Percentiles rank a stretch among this genome's conserved stretches.
phyloP scores from a whole-genome alignment of 2,888 invertebrate species.

The Isotomurus palustris region DNA sequence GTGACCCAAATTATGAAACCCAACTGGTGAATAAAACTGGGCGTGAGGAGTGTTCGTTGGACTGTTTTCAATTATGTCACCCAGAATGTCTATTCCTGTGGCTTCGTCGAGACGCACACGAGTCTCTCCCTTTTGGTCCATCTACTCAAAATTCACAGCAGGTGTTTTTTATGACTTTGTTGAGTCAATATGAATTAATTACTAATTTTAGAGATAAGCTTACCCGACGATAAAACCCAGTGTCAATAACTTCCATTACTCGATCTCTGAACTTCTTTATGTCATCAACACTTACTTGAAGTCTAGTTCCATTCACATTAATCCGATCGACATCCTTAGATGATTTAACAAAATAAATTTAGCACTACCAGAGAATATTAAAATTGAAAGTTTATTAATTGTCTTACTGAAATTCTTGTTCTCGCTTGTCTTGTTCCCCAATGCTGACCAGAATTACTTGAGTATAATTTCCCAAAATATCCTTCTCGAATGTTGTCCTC shows the following conservation, averaged over 20 bases:
- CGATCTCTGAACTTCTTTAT: slow-evolving; percentile 72
- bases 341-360: not conserved
- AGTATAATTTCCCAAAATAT: slow-evolving; percentile 71
- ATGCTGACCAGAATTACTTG: slow-evolving; percentile 29
- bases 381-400: no score
- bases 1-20: slow-evolving; percentile 75
- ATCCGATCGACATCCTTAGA: not conserved
- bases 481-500: slow-evolving; percentile 69
- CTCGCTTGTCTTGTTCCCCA: slow-evolving; percentile 41
- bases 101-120: slow-evolving; percentile 9
- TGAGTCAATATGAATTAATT: no score
- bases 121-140: slow-evolving; percentile 4
- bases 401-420: slow-evolving; percentile 27
- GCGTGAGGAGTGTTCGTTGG: slow-evolving; percentile 25
- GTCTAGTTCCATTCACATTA: not conserved
- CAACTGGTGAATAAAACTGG: slow-evolving; percentile 57
- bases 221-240: slow-evolving; percentile 55
- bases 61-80: slow-evolving; percentile 66
- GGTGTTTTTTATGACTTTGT: no score
- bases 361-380: no score
- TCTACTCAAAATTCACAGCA: no score
- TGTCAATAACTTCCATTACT: slow-evolving; percentile 66
- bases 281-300: slow-evolving; percentile 54
- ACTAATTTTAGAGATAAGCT: no score
- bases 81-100: slow-evolving; percentile 63